Evolutionary conservation across 2,888 invertebrate genomes (phyloP).

Genomic region (Agrotis segetum): DNA sequence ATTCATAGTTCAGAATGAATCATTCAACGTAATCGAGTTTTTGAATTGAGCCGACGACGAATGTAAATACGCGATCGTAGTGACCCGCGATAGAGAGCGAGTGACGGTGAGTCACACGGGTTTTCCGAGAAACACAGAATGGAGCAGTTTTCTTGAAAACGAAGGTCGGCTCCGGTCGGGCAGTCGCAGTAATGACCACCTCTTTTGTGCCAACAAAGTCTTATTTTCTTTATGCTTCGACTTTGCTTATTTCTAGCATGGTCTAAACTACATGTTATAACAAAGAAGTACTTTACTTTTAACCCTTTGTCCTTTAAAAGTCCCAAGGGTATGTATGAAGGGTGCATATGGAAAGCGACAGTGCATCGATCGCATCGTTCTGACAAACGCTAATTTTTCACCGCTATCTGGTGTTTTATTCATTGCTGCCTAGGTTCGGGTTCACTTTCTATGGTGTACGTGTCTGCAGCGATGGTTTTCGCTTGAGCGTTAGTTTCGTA

Average conservation of each 20-base stretch:
- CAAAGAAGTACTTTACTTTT: constrained; percentile 36
- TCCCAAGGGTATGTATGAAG: constrained; percentile 65
- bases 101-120: constrained; percentile 87
- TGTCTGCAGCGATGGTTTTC: constrained; percentile 69
- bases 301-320: constrained; percentile 72
- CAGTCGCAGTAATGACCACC: constrained; percentile 69
- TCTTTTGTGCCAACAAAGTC: constrained; percentile 67
- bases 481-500: constrained; percentile 69
- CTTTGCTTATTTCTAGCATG: not conserved
- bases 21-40: constrained; percentile 89
- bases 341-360: constrained; percentile 77
- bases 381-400: constrained; percentile 36
- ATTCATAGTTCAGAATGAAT: constrained; percentile 87
- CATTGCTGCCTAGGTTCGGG: constrained; percentile 65
- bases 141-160: constrained; percentile 88
- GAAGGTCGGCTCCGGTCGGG: constrained; percentile 80
- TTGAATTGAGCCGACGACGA: constrained; percentile 88
- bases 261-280: constrained; percentile 8
- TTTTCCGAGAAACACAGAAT: constrained; percentile 88
- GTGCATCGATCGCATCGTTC: constrained; percentile 72
- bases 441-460: constrained; percentile 63
- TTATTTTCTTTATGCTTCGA: constrained; percentile 69
- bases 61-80: constrained; percentile 88
- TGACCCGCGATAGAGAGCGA: constrained; percentile 87
- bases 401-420: constrained; percentile 48